Percentiles rank a stretch among this genome's conserved stretches.
These are phyloP conservation scores for Tribolium freemani DNA, from an alignment of 2,888 invertebrate genomes.

Conservation along the genomic window DNA sequence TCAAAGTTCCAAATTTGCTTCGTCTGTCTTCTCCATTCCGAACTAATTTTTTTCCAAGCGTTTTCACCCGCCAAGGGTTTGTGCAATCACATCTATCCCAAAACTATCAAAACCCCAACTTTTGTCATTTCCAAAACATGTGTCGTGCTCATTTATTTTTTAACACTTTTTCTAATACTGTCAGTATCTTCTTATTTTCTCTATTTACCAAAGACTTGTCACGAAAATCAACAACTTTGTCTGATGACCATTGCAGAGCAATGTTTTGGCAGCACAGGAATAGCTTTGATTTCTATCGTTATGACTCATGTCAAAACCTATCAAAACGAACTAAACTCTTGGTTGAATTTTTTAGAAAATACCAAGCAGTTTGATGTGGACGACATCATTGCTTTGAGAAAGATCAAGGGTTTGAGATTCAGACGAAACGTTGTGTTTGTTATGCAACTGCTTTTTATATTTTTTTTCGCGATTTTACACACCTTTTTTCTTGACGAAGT, in stretches of 20 bases:
- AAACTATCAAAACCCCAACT: not conserved
- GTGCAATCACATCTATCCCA: slow-evolving; percentile 5
- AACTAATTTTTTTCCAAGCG: not conserved
- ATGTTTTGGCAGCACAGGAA: not conserved
- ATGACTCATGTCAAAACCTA: not conserved
- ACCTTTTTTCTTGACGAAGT: not conserved
- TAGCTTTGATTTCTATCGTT: not conserved
- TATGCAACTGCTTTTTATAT: not conserved
- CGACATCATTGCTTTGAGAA: not conserved
- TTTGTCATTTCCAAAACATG: not conserved
- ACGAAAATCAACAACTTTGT: not conserved
- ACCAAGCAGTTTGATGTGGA: not conserved
- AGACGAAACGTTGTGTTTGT: not conserved
- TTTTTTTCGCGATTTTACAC: not conserved
- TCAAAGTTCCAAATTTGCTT: slow-evolving; percentile 7
- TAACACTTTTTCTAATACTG: not conserved
- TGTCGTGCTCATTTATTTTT: not conserved
- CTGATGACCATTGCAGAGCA: not conserved
- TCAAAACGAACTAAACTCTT: not conserved
- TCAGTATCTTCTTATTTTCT: not conserved
- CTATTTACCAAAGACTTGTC: slow-evolving; percentile 9
- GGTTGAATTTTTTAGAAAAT: not conserved
- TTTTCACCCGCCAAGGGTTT: slow-evolving; percentile 1
- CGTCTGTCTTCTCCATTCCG: slow-evolving; percentile 13
- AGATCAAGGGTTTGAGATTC: not conserved